Conservation (phyloP, 2,888 invertebrate genomes). For the Nomada flava region DNA sequence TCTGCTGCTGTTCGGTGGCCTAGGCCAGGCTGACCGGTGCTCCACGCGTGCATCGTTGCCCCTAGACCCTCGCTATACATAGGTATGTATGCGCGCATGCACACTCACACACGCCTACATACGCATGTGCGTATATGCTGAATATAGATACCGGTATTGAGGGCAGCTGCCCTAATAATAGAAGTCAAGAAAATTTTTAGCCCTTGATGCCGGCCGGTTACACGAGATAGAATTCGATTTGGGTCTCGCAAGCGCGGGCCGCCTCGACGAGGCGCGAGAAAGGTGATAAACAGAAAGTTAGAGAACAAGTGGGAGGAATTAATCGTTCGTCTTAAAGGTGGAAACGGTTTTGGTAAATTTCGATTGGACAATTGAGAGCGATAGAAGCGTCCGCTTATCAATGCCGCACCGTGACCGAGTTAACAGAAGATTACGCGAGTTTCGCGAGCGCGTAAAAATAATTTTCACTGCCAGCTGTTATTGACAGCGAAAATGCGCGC, state of each 20-base stretch:
- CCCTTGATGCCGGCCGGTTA: slow-evolving; percentile 80
- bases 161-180: slow-evolving; percentile 83
- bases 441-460: slow-evolving; percentile 44
- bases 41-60: slow-evolving; percentile 48
- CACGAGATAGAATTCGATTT: slow-evolving; percentile 75
- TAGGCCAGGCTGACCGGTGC: slow-evolving; percentile 53
- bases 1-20: slow-evolving; percentile 34
- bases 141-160: slow-evolving; percentile 82
- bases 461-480: slow-evolving; percentile 32
- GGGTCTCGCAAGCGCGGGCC: slow-evolving; percentile 61
- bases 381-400: slow-evolving; percentile 25
- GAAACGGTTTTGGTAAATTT: background rate
- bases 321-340: background rate
- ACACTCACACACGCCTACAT: slow-evolving; percentile 41
- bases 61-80: slow-evolving; percentile 63
- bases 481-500: slow-evolving; percentile 7
- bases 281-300: slow-evolving; percentile 6
- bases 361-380: slow-evolving; percentile 27
- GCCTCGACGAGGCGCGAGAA: slow-evolving; percentile 1
- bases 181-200: slow-evolving; percentile 82
- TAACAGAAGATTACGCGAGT: slow-evolving; percentile 35
- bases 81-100: slow-evolving; percentile 37
- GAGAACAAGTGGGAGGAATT: background rate
- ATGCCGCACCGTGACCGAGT: slow-evolving; percentile 25
- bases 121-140: slow-evolving; percentile 75